phyloP scores from a whole-genome alignment of 2,888 invertebrate genomes.

The Tenthredo mesomela region DNA sequence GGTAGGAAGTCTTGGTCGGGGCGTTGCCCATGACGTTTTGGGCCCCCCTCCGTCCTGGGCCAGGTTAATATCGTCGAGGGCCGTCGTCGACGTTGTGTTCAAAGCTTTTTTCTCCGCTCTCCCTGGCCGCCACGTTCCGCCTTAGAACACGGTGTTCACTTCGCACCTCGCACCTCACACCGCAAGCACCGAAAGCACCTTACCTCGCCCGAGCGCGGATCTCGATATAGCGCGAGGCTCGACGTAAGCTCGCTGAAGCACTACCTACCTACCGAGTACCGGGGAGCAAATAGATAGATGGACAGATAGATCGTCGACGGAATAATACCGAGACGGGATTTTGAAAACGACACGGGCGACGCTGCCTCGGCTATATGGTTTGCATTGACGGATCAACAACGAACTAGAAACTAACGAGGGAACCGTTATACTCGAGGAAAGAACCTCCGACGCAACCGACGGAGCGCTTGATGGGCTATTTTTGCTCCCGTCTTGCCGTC shows the following conservation, averaged over 20 bases:
- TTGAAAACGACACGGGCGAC: constrained; percentile 20
- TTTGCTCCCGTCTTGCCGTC: constrained; percentile 39
- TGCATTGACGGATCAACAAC: constrained; percentile 9
- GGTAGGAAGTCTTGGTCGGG: constrained; percentile 81
- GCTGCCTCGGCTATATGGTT: background rate
- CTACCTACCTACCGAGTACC: constrained; percentile 54
- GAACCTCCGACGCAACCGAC: constrained; percentile 37
- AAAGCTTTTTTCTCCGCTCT: constrained; percentile 80
- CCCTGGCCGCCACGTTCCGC: constrained; percentile 76
- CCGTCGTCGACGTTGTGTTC: constrained; percentile 77
- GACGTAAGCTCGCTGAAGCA: constrained; percentile 58
- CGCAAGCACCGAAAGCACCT: constrained; percentile 4
- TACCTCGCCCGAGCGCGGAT: constrained; percentile 58
- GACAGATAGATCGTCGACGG: constrained; percentile 31
- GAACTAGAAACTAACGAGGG: background rate
- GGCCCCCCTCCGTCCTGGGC: constrained; percentile 55
- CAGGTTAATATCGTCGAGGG: constrained; percentile 61
- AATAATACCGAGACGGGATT: constrained; percentile 29
- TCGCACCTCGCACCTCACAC: constrained; percentile 38
- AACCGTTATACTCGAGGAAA: background rate
- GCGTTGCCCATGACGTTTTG: constrained; percentile 82
- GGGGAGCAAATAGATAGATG: constrained; percentile 21
- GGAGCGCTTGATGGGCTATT: constrained; percentile 25
- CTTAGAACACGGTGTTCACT: constrained; percentile 29
- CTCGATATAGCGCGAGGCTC: constrained; percentile 69